phyloP scores from a whole-genome alignment of 2,888 invertebrate genomes.

The Perizoma flavofasciatum region DNA sequence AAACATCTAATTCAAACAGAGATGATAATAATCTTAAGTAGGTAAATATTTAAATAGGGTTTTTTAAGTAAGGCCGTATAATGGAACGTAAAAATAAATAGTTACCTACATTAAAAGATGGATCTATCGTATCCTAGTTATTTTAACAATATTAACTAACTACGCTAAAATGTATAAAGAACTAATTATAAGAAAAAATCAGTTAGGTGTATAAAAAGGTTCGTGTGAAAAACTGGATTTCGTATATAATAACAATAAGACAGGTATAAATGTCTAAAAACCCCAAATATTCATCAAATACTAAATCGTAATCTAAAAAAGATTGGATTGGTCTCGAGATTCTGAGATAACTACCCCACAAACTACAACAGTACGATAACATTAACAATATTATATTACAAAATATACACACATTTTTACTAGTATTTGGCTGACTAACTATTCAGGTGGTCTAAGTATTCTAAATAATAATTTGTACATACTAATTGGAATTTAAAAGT shows the following conservation, averaged over 20 bases:
- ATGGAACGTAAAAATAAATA: conserved; percentile 54
- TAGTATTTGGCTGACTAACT: conserved; percentile 38
- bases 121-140: conserved; percentile 42
- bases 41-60: not conserved
- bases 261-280: conserved; percentile 77
- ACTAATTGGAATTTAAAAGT: conserved; percentile 18
- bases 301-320: conserved; percentile 68
- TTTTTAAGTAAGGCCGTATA: conserved; percentile 23
- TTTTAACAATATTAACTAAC: conserved; percentile 54
- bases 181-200: conserved; percentile 70
- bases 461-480: conserved; percentile 14
- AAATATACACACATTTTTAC: conserved; percentile 70
- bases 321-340: conserved; percentile 80
- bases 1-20: too few species aligned
- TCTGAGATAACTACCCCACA: conserved; percentile 67
- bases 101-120: conserved; percentile 33
- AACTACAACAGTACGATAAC: conserved; percentile 56
- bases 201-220: conserved; percentile 75
- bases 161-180: conserved; percentile 62
- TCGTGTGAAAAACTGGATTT: conserved; percentile 69
- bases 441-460: conserved; percentile 23
- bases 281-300: conserved; percentile 63
- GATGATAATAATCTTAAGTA: too few species aligned
- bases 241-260: conserved; percentile 63
- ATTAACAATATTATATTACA: conserved; percentile 72